Evolutionary conservation across 2,888 invertebrate genomes (phyloP).

Genomic region (Ctena decussata): DNA sequence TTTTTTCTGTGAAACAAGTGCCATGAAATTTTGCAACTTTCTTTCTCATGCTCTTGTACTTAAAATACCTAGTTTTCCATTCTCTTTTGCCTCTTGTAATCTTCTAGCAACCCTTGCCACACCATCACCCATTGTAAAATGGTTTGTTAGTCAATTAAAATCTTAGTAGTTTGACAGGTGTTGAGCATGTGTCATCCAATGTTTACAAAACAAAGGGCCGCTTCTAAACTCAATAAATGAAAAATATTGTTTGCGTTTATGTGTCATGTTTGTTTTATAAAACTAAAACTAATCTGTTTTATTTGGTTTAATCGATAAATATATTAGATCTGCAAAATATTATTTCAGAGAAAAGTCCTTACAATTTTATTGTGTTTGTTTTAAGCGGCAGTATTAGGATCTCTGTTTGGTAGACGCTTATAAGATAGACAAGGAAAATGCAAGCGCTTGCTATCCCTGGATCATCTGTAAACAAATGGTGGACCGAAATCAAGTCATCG

Average conservation of each 20-base stretch:
- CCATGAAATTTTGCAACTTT: too few species aligned
- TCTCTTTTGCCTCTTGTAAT: slow-evolving; percentile 78
- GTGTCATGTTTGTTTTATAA: too few species aligned
- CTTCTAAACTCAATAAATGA: not conserved
- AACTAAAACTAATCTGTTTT: too few species aligned
- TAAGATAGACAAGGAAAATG: not conserved
- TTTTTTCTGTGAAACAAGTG: too few species aligned
- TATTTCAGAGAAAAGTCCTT: too few species aligned
- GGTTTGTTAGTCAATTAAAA: not conserved
- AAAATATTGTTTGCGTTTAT: too few species aligned
- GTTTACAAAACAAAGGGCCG: not conserved
- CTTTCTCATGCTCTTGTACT: too few species aligned
- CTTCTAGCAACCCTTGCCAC: slow-evolving; percentile 78
- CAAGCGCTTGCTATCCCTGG: not conserved
- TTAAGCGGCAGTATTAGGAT: not conserved
- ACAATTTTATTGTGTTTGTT: not conserved
- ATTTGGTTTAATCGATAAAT: too few species aligned
- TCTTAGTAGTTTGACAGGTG: too few species aligned
- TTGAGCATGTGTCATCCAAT: not conserved
- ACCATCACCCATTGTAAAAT: slow-evolving; percentile 64
- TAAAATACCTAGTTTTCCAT: slow-evolving; percentile 69
- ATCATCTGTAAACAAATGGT: not conserved
- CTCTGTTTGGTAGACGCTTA: not conserved
- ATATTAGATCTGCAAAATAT: too few species aligned
- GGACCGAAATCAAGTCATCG: too few species aligned